These are phyloP conservation scores for Lamellibrachia satsuma DNA, from an alignment of 2,888 invertebrate species.

Conservation along the genomic window DNA sequence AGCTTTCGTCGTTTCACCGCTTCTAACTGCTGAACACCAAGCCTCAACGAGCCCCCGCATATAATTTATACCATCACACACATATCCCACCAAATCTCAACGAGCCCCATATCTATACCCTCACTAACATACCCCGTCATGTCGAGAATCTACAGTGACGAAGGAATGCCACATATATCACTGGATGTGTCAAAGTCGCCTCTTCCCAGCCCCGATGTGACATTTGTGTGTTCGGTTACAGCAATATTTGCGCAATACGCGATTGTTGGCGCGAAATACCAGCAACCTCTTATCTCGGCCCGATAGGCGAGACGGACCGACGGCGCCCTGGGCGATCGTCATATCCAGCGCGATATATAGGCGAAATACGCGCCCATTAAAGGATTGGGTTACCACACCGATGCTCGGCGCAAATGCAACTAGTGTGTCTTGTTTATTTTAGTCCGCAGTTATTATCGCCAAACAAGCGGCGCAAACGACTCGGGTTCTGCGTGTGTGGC, in stretches of 20 bases:
- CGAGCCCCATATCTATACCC: neutral
- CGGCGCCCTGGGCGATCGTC: neutral
- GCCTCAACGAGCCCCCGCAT: neutral
- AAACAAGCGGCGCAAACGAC: neutral
- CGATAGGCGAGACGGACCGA: neutral
- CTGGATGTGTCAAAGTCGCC: neutral
- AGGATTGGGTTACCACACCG: neutral
- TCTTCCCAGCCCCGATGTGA: neutral
- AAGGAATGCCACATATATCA: neutral
- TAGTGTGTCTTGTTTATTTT: neutral
- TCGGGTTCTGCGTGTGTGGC: constrained; percentile 8
- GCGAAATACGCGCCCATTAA: constrained; percentile 11
- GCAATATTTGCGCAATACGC: constrained; percentile 6
- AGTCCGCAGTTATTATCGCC: neutral
- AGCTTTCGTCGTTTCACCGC: too few species aligned
- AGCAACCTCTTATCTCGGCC: neutral
- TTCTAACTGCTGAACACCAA: neutral
- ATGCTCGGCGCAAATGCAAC: neutral
- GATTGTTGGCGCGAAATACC: neutral
- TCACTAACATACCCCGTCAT: neutral
- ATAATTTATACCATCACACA: neutral
- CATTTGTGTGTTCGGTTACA: neutral
- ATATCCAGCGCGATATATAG: neutral
- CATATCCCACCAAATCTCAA: neutral
- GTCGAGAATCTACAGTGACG: neutral